A percentile compares a stretch with the other conserved stretches of the same genome.
Evolutionary conservation across 2,797 vertebrate genomes (phyloP).

Genomic region (Xenentodon cancila): DNA sequence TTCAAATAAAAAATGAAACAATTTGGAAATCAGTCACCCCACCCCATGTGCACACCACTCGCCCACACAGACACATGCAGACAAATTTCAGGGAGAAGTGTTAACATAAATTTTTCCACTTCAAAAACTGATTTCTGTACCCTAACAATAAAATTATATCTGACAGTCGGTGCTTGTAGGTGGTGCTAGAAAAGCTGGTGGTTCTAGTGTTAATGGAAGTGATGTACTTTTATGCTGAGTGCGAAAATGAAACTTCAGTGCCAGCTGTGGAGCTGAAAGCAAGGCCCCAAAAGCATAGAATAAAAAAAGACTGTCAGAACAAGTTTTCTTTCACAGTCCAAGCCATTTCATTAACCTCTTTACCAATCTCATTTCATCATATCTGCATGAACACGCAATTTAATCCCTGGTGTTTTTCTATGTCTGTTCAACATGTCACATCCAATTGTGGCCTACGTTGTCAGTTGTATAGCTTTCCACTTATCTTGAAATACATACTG

Average conservation of each 20-base stretch:
- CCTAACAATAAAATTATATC: too few species aligned
- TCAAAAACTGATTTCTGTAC: too few species aligned
- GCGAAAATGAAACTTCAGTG: constrained; percentile 64
- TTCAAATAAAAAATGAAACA: too few species aligned
- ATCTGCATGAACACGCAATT: too few species aligned
- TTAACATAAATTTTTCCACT: too few species aligned
- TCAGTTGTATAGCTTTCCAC: not conserved
- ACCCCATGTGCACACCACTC: too few species aligned
- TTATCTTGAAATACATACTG: not conserved
- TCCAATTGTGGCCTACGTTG: not conserved
- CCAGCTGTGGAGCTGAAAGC: constrained; percentile 43
- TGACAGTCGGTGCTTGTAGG: too few species aligned
- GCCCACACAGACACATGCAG: too few species aligned
- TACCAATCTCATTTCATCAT: constrained; percentile 24
- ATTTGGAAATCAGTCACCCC: too few species aligned
- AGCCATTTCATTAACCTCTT: constrained; percentile 41
- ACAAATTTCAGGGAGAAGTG: too few species aligned
- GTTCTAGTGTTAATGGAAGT: constrained; percentile 15
- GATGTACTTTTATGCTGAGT: constrained; percentile 59
- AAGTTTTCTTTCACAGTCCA: constrained; percentile 5
- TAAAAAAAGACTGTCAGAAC: constrained; percentile 10
- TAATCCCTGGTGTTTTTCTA: constrained; percentile 17
- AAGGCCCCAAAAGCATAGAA: constrained; percentile 30
- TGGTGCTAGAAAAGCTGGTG: too few species aligned
- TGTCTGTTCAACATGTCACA: not conserved